Evolutionary conservation across 2,113 vertebrate species (phyloP).

Genomic region (Notechis scutatus): DNA sequence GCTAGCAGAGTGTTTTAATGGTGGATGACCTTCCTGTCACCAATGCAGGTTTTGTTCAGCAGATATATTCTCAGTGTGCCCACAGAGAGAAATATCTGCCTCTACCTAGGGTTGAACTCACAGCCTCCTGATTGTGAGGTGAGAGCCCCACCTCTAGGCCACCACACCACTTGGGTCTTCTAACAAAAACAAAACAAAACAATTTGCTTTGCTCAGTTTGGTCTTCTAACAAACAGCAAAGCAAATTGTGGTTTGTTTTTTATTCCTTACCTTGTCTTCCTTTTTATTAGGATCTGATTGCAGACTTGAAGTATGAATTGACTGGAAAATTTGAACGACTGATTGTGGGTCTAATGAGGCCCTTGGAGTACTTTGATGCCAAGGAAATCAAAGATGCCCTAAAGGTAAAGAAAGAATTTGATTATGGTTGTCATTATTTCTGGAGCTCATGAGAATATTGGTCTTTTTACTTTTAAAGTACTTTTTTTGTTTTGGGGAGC

Average conservation of each 20-base stretch:
- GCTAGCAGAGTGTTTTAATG: too few species aligned
- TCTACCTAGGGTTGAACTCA: too few species aligned
- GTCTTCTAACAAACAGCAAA: neutral
- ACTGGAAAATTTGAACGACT: constrained; percentile 95
- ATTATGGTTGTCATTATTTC: neutral
- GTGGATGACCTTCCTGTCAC: too few species aligned
- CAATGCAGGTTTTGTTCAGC: too few species aligned
- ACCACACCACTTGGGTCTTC: too few species aligned
- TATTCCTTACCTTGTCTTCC: neutral
- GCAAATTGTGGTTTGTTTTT: too few species aligned
- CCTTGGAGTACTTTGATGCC: constrained; percentile 85
- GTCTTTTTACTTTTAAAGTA: neutral
- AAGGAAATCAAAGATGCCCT: constrained; percentile 94
- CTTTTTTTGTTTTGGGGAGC: neutral
- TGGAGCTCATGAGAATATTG: neutral
- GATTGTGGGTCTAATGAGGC: constrained; percentile 90
- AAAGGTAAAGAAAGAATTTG: constrained; percentile 68
- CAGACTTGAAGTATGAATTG: constrained; percentile 93
- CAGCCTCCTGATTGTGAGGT: too few species aligned
- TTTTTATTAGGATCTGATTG: constrained; percentile 85
- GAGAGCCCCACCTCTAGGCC: too few species aligned
- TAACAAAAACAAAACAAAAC: too few species aligned
- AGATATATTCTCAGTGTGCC: too few species aligned
- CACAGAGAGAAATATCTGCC: too few species aligned
- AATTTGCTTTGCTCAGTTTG: too few species aligned